These are phyloP conservation scores for Anthoscopus minutus DNA, from an alignment of 2,113 vertebrate species.

Conservation along the genomic window DNA sequence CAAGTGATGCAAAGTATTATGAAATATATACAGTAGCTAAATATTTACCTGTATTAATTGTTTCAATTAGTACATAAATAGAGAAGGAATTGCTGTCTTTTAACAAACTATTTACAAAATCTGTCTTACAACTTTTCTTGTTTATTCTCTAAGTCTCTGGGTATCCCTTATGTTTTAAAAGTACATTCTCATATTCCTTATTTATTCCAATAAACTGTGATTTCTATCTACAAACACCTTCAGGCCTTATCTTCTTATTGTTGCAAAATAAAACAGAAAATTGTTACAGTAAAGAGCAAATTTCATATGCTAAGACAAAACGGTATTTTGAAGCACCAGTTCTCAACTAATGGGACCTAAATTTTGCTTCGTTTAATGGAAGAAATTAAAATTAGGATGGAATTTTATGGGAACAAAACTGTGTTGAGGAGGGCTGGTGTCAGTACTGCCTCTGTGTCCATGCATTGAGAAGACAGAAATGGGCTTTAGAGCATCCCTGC, in stretches of 20 bases:
- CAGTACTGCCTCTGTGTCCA: background rate
- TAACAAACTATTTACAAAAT: background rate
- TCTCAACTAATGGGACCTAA: background rate
- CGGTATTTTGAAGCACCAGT: background rate
- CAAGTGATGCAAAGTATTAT: background rate
- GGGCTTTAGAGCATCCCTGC: background rate
- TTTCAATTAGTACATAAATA: background rate
- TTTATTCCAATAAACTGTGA: background rate
- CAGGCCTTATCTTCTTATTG: background rate
- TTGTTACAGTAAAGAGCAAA: background rate
- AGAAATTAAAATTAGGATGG: background rate
- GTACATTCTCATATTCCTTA: background rate
- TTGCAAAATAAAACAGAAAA: background rate
- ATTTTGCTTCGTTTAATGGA: background rate
- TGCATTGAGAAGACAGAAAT: background rate
- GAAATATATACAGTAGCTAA: background rate
- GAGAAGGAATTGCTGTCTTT: background rate
- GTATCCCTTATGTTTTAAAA: background rate
- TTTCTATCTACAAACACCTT: background rate
- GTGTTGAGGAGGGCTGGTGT: rapidly evolving
- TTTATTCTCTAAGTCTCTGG: background rate
- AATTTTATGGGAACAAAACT: background rate
- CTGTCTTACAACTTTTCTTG: background rate
- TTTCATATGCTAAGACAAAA: background rate
- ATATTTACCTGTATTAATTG: background rate